phyloP scores from a whole-genome alignment of 92 coral and sea anemone species.

The Heliopora coerulea region DNA sequence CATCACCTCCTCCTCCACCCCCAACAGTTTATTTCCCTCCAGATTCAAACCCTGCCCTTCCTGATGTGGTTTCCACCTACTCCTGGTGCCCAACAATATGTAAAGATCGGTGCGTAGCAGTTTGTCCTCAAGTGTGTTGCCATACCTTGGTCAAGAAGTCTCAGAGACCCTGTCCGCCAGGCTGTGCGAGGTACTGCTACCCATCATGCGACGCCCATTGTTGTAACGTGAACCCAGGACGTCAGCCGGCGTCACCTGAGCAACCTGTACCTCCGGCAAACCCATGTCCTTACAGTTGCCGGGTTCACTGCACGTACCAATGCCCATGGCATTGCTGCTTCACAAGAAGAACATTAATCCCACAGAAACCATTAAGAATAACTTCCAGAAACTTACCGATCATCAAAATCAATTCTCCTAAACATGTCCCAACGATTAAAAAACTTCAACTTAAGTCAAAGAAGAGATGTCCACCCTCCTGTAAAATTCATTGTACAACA shows the following conservation, averaged over 20 bases:
- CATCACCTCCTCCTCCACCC: conserved; percentile 7
- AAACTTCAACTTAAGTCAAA: neutral
- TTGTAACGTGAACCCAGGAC: neutral
- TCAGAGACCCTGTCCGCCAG: conserved; percentile 14
- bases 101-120: conserved; percentile 32
- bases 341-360: conserved; percentile 4
- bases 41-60: neutral
- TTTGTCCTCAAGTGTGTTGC: conserved; percentile 39
- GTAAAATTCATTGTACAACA: conserved; percentile 12
- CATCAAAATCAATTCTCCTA: neutral
- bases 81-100: conserved; percentile 34
- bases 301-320: conserved; percentile 64
- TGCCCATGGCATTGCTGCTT: conserved; percentile 82
- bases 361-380: neutral
- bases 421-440: conserved; percentile 1
- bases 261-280: conserved; percentile 23
- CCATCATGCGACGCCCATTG: neutral
- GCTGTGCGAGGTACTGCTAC: conserved; percentile 14
- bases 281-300: conserved; percentile 70
- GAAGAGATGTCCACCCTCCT: neutral
- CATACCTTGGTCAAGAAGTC: conserved; percentile 21
- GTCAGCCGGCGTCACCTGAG: conserved; percentile 18
- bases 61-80: neutral
- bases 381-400: neutral
- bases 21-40: neutral